Evolutionary conservation across 1,140 invertebrate species (phyloP).

Genomic region (Panagrolaimus sp.): DNA sequence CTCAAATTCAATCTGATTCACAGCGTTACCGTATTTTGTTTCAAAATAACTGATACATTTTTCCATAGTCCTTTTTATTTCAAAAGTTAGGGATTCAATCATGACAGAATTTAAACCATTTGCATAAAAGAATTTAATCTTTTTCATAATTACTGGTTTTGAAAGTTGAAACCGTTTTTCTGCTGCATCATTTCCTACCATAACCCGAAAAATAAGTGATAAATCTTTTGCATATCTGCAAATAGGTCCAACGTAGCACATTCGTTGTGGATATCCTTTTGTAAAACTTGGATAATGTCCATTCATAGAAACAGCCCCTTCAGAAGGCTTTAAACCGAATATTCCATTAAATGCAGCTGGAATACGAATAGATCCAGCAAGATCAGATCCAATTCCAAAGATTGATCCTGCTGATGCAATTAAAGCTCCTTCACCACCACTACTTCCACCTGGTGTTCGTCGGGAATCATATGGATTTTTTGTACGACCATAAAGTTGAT

Average conservation of each 20-base stretch:
- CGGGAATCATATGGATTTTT: constrained; percentile 82
- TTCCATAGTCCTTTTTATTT: background rate
- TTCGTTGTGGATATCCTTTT: constrained; percentile 30
- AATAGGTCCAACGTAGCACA: constrained; percentile 73
- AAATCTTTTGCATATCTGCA: constrained; percentile 75
- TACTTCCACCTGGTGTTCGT: constrained; percentile 71
- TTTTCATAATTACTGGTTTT: constrained; percentile 33
- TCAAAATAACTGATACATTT: constrained; percentile 47
- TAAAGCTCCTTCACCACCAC: constrained; percentile 53
- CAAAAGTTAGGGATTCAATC: constrained; percentile 18
- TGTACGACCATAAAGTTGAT: constrained; percentile 75
- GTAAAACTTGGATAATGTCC: constrained; percentile 34
- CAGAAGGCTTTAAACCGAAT: constrained; percentile 85
- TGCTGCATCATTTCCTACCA: constrained; percentile 28
- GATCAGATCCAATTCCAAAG: constrained; percentile 84
- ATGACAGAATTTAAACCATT: constrained; percentile 23
- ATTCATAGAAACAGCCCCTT: constrained; percentile 43
- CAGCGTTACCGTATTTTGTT: constrained; percentile 40
- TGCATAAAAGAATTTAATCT: constrained; percentile 59
- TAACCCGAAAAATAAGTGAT: constrained; percentile 22
- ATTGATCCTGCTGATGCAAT: constrained; percentile 62
- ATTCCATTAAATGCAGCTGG: constrained; percentile 86
- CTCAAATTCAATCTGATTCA: constrained; percentile 34
- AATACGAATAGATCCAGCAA: constrained; percentile 89
- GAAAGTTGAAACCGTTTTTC: constrained; percentile 35